Evolutionary conservation across 2,888 invertebrate species (phyloP), one percentile per base, ranked within the genome.

Genomic region (Phengaris alcon): DNA sequence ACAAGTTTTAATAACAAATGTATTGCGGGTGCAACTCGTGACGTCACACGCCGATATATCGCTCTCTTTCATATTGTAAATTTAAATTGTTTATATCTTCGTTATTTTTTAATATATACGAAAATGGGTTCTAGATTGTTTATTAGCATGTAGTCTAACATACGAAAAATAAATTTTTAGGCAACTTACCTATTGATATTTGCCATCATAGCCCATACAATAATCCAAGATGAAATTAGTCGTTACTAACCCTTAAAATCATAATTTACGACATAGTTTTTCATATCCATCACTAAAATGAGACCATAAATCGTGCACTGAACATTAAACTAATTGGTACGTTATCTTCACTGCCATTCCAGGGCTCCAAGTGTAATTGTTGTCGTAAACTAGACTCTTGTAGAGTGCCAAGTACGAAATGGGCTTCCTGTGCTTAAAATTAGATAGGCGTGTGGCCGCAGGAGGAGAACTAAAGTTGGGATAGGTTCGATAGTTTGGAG

Each of bases 281-380:
- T 35, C 64, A 64, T 22, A 64, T 44, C 64, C 12, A 64, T 64
- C 64, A 22, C 12, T 64, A 44, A 35, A 64, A 44, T 22, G 35
- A 12, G 10, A 6, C 3, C 64, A 44, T 64, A 44, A 35, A 35
- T 64, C 35, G 64, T 13, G 69, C 48, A 69, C 15, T 22, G 12
- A 52, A 54, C 52, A 54, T 72, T 35, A 72, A 22, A 72, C 54
- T 52, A 72, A 72, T 52, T 72, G 35, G 52, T 13, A 3, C 6
- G 46, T 12, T 54, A 72, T 52, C 72, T 72, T 52, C 35, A 72
- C 35, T 52, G 54, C 72, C 51, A 72, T 22, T 70, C 22, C 70
- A 70, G 54, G 72, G 54, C 52, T 35, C 72, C 72, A 35, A 54
- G 72, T 52, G 13, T 72, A 54, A 72, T 72, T 72, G 52, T 70